These are phyloP conservation scores for Lates japonicus DNA, from an alignment of 2,797 vertebrate species.

Conservation along the genomic window DNA sequence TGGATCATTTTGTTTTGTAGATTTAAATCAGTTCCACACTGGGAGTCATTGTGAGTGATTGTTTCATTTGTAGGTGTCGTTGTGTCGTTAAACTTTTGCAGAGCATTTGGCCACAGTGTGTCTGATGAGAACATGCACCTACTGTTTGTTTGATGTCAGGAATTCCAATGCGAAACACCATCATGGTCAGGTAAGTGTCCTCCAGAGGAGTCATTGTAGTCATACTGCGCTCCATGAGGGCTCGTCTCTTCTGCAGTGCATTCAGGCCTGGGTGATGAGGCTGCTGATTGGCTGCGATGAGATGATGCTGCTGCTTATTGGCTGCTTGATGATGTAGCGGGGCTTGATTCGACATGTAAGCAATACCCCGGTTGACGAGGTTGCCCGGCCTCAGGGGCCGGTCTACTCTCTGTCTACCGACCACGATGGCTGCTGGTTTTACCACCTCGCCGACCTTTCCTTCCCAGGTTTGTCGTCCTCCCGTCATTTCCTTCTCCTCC, in stretches of 20 bases:
- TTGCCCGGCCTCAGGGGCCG: conserved; percentile 79
- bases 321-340: conserved; percentile 73
- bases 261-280: conserved; percentile 64
- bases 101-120: not conserved
- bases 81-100: conserved; percentile 1
- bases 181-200: conserved; percentile 90
- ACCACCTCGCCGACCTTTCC: conserved; percentile 79
- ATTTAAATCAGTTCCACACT: not conserved
- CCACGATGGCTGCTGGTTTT: conserved; percentile 85
- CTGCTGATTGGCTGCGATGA: conserved; percentile 64
- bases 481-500: conserved; percentile 77
- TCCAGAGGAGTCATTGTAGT: conserved; percentile 88
- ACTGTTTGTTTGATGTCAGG: conserved; percentile 97
- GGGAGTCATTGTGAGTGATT: not conserved
- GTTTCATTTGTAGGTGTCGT: not conserved
- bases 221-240: conserved; percentile 91
- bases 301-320: conserved; percentile 72
- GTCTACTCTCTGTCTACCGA: conserved; percentile 85
- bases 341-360: conserved; percentile 78
- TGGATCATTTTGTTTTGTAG: not conserved
- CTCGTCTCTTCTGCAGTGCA: conserved; percentile 82
- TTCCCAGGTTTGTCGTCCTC: conserved; percentile 79
- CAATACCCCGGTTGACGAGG: conserved; percentile 72
- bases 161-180: conserved; percentile 95
- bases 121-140: conserved; percentile 71